phyloP scores from a whole-genome alignment of 2,797 vertebrate genomes.

The Gambusia yucatana region DNA sequence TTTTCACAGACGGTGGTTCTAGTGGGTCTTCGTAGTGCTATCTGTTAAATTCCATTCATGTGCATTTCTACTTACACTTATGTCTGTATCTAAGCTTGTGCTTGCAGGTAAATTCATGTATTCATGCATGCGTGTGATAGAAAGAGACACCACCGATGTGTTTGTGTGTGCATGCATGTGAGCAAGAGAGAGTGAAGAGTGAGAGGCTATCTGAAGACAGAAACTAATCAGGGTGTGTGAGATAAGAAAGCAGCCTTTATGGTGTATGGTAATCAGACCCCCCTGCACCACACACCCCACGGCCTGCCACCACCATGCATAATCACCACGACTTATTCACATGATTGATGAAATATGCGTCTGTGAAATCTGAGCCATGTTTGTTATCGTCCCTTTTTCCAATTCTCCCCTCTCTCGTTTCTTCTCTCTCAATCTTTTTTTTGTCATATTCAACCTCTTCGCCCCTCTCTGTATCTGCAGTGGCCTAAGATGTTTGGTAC shows the following conservation, averaged over 20 bases:
- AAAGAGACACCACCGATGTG: slow-evolving; percentile 10
- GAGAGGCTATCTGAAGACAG: slow-evolving; percentile 79
- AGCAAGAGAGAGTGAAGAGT: slow-evolving; percentile 37
- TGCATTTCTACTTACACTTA: slow-evolving; percentile 29
- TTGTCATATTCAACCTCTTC: slow-evolving; percentile 64
- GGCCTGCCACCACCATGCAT: slow-evolving; percentile 79
- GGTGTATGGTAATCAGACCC: slow-evolving; percentile 85
- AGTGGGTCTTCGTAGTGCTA: slow-evolving; percentile 14
- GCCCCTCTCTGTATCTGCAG: slow-evolving; percentile 56
- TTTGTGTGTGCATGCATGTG: slow-evolving; percentile 31
- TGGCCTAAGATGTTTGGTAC: slow-evolving; percentile 67
- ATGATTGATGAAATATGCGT: slow-evolving; percentile 86
- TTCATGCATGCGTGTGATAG: slow-evolving; percentile 19
- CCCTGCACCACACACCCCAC: slow-evolving; percentile 62
- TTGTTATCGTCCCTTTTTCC: slow-evolving; percentile 78
- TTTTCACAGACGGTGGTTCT: slow-evolving; percentile 7
- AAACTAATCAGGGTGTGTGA: slow-evolving; percentile 83
- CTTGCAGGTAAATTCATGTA: slow-evolving; percentile 24
- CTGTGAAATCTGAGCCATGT: slow-evolving; percentile 80
- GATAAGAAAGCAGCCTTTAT: slow-evolving; percentile 85
- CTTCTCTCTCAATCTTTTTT: slow-evolving; percentile 67
- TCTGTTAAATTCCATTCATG: slow-evolving; percentile 41
- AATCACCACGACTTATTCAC: slow-evolving; percentile 84
- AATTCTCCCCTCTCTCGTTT: slow-evolving; percentile 48
- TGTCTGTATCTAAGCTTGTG: slow-evolving; percentile 14